Conservation (phyloP, 2,113 vertebrate species). For the Phalacrocorax brasilianus region DNA sequence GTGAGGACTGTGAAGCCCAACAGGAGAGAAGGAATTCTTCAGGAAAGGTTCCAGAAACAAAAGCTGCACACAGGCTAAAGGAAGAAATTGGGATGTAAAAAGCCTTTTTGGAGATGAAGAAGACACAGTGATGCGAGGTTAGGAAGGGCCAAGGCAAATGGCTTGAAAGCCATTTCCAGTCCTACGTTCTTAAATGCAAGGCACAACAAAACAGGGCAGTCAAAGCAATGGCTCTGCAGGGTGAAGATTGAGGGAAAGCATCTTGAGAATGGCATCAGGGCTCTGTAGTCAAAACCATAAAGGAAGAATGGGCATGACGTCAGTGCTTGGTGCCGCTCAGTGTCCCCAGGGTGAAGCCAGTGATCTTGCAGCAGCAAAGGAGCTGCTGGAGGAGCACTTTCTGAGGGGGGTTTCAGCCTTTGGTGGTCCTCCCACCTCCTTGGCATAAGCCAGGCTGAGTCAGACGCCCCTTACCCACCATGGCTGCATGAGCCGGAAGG, state of each 20-base stretch:
- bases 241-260: constrained; percentile 14
- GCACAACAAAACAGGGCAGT: neutral
- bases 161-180: neutral
- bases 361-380: neutral
- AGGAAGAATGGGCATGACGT: neutral
- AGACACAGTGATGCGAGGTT: neutral
- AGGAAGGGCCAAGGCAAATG: neutral
- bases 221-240: neutral
- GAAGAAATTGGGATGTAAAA: neutral
- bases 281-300: constrained; percentile 27
- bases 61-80: neutral
- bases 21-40: neutral
- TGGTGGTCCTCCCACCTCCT: neutral
- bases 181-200: neutral
- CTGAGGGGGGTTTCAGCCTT: neutral
- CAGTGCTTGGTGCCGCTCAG: neutral
- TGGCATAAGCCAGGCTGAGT: neutral
- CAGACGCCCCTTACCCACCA: neutral
- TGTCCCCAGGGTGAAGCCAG: neutral
- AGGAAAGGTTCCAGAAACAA: constrained; percentile 2
- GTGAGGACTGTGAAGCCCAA: neutral
- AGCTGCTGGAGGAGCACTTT: neutral
- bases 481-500: neutral
- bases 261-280: neutral
- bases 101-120: neutral